A percentile compares a stretch with the other conserved stretches of the same genome.
phyloP scores from a whole-genome alignment of 2,888 invertebrate genomes.

The Falcaria lacertinaria region DNA sequence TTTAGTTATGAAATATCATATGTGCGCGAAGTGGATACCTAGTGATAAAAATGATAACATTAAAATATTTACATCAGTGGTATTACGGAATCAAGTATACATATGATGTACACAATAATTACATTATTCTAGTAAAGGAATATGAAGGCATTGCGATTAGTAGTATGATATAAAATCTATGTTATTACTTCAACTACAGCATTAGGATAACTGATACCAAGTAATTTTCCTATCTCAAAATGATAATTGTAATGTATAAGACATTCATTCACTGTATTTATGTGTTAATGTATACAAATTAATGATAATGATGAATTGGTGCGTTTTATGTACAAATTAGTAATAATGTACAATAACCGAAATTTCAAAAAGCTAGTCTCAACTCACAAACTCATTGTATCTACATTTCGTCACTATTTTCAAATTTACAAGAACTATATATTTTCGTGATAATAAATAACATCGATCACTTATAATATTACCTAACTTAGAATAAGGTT shows the following conservation, averaged over 20 bases:
- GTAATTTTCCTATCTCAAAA: neutral
- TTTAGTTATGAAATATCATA: no score
- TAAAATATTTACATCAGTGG: no score
- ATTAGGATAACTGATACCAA: neutral
- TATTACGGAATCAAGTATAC: no score
- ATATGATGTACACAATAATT: neutral
- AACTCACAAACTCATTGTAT: constrained; percentile 23
- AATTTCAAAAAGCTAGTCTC: constrained; percentile 74
- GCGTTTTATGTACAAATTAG: neutral
- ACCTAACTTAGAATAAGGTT: constrained; percentile 13
- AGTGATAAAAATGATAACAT: no score
- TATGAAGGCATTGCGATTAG: constrained; percentile 46
- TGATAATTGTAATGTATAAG: no score
- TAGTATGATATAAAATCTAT: constrained; percentile 5
- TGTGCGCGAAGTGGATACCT: no score
- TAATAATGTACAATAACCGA: constrained; percentile 39
- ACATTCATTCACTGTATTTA: no score
- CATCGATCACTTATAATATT: constrained; percentile 3
- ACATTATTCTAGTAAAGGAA: constrained; percentile 67
- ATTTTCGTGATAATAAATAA: constrained; percentile 2
- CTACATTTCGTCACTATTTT: neutral
- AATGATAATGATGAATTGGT: neutral
- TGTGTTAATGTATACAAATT: neutral
- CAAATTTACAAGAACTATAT: constrained; percentile 1
- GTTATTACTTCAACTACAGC: neutral